Evolutionary conservation across 2,797 vertebrate species (phyloP), one percentile per base, ranked within the genome.

Genomic region (Molossus alvarezi): DNA sequence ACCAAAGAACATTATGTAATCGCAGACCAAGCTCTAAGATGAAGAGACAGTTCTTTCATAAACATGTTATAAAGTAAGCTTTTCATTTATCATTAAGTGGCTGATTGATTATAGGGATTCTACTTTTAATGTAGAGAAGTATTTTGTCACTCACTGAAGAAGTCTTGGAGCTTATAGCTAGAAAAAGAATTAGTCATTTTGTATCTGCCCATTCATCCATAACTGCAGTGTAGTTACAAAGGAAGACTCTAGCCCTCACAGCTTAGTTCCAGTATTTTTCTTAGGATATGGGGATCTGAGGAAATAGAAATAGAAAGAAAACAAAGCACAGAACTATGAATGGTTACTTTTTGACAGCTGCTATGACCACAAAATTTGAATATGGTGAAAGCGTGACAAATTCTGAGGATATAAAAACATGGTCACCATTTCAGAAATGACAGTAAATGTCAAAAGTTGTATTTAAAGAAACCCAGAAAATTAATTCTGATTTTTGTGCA

Each of bases 1-100:
- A 75, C 29, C 33, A 75, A 45, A 94, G 88, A 94, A 86, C 53
- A 95, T 97, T 97, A 96, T 95, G 92, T 91, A 97, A 96, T 91
- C 89, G 83, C 71, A 60, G 81, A 29, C 64, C 85, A n/a, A 92
- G 73, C 85, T 89, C 57, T 73, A 51, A 90, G 57, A 95, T 80
- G 62, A 79, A 76, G 76, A 88, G n/a, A 95, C 95, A 95, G 62
- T 92, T 95, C 80, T 88, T 80, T 81, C 65, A 72, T 67, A 88
- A 89, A 85, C 18, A 53, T 92, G 57, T 83, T 79, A 90, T 64
- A 53, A 96, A 96, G 72, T 29, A 88, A 77, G 93, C 67, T 88
- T 88, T 93, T 81, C 51, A 89, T 95, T 87, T 84, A 90, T 27
- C 12, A 33, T 86, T 91, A 82, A 93, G 58, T 25, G 80, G 92